Evolutionary conservation across 2,113 vertebrate species (phyloP).

Genomic region (mouse (Mus musculus)): GRCm39 chr6:39266001-39266500

Average conservation of each 20-base stretch:
- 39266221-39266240: background rate
- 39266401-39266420: background rate
- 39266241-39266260: background rate
- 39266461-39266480: too few species aligned
- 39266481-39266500: background rate
- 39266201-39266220: background rate
- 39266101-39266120: background rate
- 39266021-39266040: background rate
- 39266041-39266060: background rate
- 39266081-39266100: background rate
- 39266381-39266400: background rate
- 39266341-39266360: background rate
- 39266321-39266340: background rate
- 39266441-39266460: background rate
- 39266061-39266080: background rate
- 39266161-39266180: background rate
- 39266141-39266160: background rate
- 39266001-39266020: too few species aligned
- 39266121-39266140: background rate
- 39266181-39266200: background rate
- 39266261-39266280: background rate
- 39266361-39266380: background rate
- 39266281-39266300: background rate
- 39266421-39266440: background rate
- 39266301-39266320: background rate